phyloP scores from a whole-genome alignment of 1,140 invertebrate species.

The Nymphalis io region DNA sequence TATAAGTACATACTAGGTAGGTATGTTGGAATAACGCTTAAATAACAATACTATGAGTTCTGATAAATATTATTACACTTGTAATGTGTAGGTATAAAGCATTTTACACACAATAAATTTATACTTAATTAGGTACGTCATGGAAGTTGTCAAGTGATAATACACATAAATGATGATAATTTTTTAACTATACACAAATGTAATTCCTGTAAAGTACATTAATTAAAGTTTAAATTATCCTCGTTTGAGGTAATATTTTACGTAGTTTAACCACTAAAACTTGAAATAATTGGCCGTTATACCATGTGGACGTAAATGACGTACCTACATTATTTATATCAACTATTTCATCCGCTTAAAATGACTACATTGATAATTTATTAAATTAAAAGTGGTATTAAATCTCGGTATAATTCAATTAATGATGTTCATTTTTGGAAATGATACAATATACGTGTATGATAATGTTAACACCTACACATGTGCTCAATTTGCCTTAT shows the following conservation, averaged over 20 bases:
- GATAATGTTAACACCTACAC: conserved; percentile 26
- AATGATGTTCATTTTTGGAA: neutral
- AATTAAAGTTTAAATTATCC: conserved; percentile 12
- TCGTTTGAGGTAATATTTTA: conserved; percentile 12
- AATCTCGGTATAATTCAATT: neutral
- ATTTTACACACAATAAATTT: neutral
- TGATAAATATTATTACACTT: conserved; percentile 5
- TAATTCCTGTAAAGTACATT: conserved; percentile 8
- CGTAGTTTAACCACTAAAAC: conserved; percentile 11
- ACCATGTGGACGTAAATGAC: neutral
- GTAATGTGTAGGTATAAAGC: neutral
- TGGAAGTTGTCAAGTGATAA: neutral
- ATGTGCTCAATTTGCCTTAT: conserved; percentile 48
- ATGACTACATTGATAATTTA: neutral
- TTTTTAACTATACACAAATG: conserved; percentile 1
- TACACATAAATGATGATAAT: neutral
- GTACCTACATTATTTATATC: neutral
- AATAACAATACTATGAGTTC: conserved; percentile 5
- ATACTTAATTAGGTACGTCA: neutral
- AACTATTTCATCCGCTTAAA: neutral
- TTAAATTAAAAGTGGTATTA: neutral
- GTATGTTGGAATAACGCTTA: conserved; percentile 1
- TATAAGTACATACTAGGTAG: neutral
- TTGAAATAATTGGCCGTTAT: neutral
- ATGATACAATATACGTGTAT: conserved; percentile 14